A percentile compares a stretch with the other conserved stretches of the same genome.
Evolutionary conservation across 2,888 invertebrate genomes (phyloP).

Genomic region (Acholoe squamosa): DNA sequence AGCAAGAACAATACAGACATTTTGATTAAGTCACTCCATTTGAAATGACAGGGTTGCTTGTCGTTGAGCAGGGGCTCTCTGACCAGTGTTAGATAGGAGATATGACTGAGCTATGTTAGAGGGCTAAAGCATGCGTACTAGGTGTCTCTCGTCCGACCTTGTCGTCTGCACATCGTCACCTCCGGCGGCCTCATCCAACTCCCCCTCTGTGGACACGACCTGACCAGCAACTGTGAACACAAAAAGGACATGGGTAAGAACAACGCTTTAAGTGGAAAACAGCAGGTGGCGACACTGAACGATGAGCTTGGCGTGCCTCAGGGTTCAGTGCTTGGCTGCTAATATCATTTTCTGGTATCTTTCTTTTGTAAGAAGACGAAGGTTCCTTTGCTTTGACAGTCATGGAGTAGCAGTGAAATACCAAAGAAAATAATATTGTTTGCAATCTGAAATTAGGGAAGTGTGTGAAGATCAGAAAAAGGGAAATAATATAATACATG

Average conservation of each 20-base stretch:
- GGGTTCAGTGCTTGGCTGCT: slow-evolving; percentile 16
- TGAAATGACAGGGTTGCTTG: no score
- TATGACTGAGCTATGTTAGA: slow-evolving; percentile 25
- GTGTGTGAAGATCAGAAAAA: neutral
- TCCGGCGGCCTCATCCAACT: slow-evolving; percentile 55
- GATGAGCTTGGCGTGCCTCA: neutral
- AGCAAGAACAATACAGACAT: no score
- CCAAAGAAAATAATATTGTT: neutral
- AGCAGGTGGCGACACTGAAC: slow-evolving; percentile 22
- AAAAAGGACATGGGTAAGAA: neutral
- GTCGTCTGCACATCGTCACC: slow-evolving; percentile 58
- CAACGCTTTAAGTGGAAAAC: neutral
- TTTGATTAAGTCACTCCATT: no score
- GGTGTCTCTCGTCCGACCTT: slow-evolving; percentile 44
- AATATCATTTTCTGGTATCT: neutral
- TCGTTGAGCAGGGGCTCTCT: neutral
- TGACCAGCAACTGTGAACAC: slow-evolving; percentile 7
- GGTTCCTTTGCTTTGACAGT: neutral
- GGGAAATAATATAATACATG: neutral
- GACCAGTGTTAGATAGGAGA: neutral
- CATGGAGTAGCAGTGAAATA: neutral
- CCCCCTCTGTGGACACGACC: slow-evolving; percentile 49
- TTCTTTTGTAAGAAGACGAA: neutral
- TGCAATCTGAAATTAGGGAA: slow-evolving; percentile 6
- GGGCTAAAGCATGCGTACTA: slow-evolving; percentile 56